Evolutionary conservation across 2,797 vertebrate genomes (phyloP), one percentile per base, ranked within the genome.

Genomic region (Holocentrus rufus): DNA sequence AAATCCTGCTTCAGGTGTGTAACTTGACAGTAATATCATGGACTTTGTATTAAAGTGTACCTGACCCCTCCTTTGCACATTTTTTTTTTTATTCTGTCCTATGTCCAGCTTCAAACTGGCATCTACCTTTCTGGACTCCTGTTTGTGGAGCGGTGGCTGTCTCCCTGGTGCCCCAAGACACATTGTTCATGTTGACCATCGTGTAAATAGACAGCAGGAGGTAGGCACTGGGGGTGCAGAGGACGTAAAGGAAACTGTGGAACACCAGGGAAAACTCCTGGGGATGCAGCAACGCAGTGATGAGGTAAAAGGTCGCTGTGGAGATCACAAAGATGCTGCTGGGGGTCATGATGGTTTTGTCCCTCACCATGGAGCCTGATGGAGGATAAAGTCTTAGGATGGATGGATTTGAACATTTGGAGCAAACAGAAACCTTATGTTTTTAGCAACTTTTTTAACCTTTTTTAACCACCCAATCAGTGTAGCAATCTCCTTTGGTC

Each of bases 111-210:
- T 34, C 18, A 9, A 44, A 34, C 23, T 66, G 14, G 31, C 6
- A 1, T 14, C 30, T 47, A 84, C 84, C 81, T 82, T 80, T 82
- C 54, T 87, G 52, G 17, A 13, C 2, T 27, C 17, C 10, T 2
- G 62, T 72, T 54, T 57, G 58, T 18, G 57, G 61, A 0, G 1
- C 25, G 25, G 25, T 0, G 0, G 22, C 31, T 0, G 62, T 62
- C 80, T 94, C 93, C 22, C 92, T 85, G n/a, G 92, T 93, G n/a
- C 92, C 92, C 92, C 92, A 93, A 17, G 91, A 92, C 49, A 93
- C 85, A 1, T 90, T 84, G 88, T 92, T 90, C 92, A 93, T 88
- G 77, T 93, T 93, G 62, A 88, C 86, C 81, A 93, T 87, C 46
- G 89, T 84, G 79, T 92, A 93, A 63, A 93, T 92, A 39, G 54